Conservation (phyloP, 2,888 invertebrate species). For the Drosophila villosipedis region DNA sequence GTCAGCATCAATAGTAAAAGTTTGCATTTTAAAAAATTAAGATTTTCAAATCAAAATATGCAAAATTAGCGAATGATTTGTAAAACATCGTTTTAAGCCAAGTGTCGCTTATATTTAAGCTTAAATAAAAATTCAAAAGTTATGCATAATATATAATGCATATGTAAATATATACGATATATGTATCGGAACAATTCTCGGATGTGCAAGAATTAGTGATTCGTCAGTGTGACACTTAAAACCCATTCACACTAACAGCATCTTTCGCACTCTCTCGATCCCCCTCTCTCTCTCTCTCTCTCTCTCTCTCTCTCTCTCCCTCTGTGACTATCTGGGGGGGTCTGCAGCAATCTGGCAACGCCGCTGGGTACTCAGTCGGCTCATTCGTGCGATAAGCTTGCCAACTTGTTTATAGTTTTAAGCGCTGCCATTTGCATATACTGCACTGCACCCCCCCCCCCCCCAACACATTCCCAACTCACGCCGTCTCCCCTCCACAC, state of each 20-base stretch:
- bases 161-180: background rate
- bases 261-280: conserved; percentile 2
- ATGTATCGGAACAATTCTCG: background rate
- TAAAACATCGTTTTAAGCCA: background rate
- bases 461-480: background rate
- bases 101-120: background rate
- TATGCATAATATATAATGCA: background rate
- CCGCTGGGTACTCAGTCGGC: conserved; percentile 13
- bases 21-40: background rate
- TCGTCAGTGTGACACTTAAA: background rate
- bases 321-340: background rate
- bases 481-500: too few species aligned
- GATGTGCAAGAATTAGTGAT: background rate
- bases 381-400: conserved; percentile 32
- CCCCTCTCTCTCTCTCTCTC: background rate
- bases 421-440: conserved; percentile 60
- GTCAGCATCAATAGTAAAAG: background rate
- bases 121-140: background rate
- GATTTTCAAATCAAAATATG: background rate
- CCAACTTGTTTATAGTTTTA: conserved; percentile 62
- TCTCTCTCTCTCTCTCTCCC: background rate
- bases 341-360: conserved; percentile 33
- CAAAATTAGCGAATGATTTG: background rate
- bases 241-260: conserved; percentile 24
- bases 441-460: background rate